A percentile compares a stretch with the other conserved stretches of the same genome.
These are phyloP conservation scores for Zoanthus sociatus DNA, from an alignment of 92 coral and sea anemone species.

Conservation along the genomic window DNA sequence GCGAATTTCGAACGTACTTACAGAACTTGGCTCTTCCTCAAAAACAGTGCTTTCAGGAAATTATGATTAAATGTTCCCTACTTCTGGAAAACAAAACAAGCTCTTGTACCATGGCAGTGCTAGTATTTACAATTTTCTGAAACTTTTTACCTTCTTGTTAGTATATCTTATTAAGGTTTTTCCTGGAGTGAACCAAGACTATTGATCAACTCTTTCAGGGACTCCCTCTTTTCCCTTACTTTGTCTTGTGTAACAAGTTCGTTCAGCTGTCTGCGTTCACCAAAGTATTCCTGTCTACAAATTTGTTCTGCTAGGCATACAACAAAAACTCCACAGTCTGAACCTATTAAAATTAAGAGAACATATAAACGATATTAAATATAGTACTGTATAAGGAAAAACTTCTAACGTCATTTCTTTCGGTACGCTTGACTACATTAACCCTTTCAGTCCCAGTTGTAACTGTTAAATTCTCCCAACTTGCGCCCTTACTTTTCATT, in stretches of 20 bases:
- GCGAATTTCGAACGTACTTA: too few relatives aligned
- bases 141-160: not conserved
- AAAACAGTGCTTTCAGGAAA: too few relatives aligned
- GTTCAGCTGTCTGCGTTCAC: constrained; percentile 22
- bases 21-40: too few relatives aligned
- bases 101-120: too few relatives aligned
- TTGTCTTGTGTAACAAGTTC: constrained; percentile 27
- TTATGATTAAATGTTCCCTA: too few relatives aligned
- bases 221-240: constrained; percentile 44
- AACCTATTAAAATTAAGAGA: constrained; percentile 50
- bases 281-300: constrained; percentile 63
- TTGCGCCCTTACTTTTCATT: too few relatives aligned
- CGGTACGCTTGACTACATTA: too few relatives aligned
- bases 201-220: constrained; percentile 42
- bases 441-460: too few relatives aligned
- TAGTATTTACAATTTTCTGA: too few relatives aligned
- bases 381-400: not conserved
- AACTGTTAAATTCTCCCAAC: too few relatives aligned
- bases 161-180: not conserved
- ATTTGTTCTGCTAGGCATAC: constrained; percentile 75
- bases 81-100: too few relatives aligned
- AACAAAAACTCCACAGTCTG: constrained; percentile 93
- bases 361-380: too few relatives aligned
- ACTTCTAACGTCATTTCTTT: not conserved
- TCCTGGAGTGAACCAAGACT: not conserved